phyloP scores from a whole-genome alignment of 2,113 vertebrate species.

The Cynoglossus semilaevis region DNA sequence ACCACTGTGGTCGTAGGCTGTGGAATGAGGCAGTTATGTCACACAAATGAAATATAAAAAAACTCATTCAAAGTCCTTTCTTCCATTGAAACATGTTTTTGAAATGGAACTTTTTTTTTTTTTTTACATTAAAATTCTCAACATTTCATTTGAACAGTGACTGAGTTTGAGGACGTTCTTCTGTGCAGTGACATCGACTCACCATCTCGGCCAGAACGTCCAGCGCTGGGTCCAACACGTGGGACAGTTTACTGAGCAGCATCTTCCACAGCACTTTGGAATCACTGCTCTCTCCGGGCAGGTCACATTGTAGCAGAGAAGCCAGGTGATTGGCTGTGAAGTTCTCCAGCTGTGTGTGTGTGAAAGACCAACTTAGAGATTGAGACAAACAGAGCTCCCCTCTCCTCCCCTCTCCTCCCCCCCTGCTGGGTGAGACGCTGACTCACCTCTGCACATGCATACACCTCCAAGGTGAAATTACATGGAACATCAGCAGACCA shows the following conservation, averaged over 20 bases:
- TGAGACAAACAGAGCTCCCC: neutral
- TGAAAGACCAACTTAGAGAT: neutral
- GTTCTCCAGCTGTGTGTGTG: constrained; percentile 43
- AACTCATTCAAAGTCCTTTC: no score
- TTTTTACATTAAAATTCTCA: no score
- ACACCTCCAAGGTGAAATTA: constrained; percentile 53
- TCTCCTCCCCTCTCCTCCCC: neutral
- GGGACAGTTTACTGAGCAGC: constrained; percentile 56
- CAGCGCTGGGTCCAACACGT: constrained; percentile 62
- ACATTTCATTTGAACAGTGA: no score
- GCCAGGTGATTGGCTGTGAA: constrained; percentile 62
- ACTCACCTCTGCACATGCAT: constrained; percentile 68
- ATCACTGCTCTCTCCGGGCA: constrained; percentile 44
- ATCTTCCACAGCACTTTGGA: constrained; percentile 68
- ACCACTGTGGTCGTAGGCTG: constrained; percentile 31
- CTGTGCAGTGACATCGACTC: neutral
- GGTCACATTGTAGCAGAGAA: constrained; percentile 62
- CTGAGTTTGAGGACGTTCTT: neutral
- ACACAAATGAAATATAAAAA: no score
- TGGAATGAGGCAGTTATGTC: no score
- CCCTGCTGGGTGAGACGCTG: neutral
- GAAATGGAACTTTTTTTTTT: no score
- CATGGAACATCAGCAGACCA: constrained; percentile 37
- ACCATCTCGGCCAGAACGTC: constrained; percentile 53
- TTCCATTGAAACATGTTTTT: no score